phyloP scores from a whole-genome alignment of 2,797 vertebrate genomes.

The Myoxocephalus aenaeus region DNA sequence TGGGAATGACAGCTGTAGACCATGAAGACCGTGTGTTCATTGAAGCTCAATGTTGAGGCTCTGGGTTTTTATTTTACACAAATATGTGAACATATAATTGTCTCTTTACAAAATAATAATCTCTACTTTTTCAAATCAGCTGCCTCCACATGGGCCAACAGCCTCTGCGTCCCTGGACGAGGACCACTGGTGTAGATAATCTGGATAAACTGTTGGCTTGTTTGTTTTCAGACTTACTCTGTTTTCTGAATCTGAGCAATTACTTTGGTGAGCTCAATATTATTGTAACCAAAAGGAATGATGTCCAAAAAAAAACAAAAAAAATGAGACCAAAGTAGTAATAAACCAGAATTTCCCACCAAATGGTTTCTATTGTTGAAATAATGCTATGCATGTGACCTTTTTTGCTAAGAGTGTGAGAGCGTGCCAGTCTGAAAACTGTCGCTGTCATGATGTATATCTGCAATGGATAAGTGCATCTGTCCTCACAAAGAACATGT shows the following conservation, averaged over 20 bases:
- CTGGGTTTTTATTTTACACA: background rate
- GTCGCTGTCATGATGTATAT: conserved; percentile 36
- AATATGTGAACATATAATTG: background rate
- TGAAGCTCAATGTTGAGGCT: background rate
- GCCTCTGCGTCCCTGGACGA: background rate
- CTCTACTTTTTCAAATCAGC: background rate
- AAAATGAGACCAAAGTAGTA: background rate
- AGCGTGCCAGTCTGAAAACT: conserved; percentile 1
- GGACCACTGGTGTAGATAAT: background rate
- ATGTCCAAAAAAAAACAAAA: background rate
- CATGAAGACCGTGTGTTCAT: background rate
- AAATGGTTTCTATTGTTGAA: background rate
- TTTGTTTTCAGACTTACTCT: background rate
- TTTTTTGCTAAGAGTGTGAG: background rate
- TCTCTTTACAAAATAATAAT: background rate
- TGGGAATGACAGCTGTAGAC: background rate
- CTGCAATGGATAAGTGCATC: conserved; percentile 89
- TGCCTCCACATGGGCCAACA: background rate
- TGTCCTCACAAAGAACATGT: conserved; percentile 29
- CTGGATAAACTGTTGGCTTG: background rate
- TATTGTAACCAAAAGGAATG: background rate
- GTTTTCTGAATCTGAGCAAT: background rate
- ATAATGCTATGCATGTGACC: background rate
- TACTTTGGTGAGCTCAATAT: background rate
- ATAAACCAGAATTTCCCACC: background rate